A percentile compares a stretch with the other conserved stretches of the same genome.
These are phyloP conservation scores for Poecile atricapillus DNA, from an alignment of 2,113 vertebrate genomes.

Conservation along the genomic window DNA sequence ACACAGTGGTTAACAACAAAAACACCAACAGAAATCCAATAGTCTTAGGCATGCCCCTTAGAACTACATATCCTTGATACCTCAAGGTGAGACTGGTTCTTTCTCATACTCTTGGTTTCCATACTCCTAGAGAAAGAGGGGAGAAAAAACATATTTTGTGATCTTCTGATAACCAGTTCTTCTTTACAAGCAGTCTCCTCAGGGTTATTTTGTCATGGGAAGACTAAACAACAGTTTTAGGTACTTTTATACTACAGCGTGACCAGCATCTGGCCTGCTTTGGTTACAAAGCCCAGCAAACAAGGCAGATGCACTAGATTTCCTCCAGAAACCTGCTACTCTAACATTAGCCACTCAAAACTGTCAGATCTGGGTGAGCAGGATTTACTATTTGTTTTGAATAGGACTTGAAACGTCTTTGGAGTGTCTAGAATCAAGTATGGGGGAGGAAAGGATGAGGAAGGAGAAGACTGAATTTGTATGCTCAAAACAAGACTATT, in stretches of 20 bases:
- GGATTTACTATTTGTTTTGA: neutral
- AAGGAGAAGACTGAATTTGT: neutral
- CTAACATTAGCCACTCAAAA: neutral
- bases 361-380: neutral
- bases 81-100: neutral
- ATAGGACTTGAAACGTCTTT: neutral
- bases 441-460: rapidly evolving
- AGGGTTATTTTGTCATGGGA: neutral
- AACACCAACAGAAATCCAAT: neutral
- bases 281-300: neutral
- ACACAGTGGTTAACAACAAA: neutral
- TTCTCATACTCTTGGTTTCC: neutral
- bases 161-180: neutral
- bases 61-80: neutral
- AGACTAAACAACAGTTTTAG: neutral
- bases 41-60: neutral
- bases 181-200: neutral
- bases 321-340: neutral
- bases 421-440: neutral
- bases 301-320: neutral
- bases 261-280: neutral
- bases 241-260: neutral
- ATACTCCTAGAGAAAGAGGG: neutral
- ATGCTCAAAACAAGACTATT: neutral
- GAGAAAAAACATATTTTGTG: neutral